phyloP scores from a whole-genome alignment of 64 coral and sea anemone genomes.

The Actinia equina region DNA sequence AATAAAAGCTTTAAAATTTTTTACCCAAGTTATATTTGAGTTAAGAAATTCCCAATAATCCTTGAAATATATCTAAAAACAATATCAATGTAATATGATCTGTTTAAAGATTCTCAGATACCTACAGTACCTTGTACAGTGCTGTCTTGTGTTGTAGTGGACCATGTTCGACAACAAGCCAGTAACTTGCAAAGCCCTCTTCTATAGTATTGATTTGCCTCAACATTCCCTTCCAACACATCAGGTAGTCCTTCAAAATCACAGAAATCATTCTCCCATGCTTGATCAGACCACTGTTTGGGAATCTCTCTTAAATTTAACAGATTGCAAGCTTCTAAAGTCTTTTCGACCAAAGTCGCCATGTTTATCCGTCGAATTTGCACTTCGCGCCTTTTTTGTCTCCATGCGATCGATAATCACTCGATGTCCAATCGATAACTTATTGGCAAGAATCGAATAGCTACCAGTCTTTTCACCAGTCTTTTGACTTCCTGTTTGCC shows the following conservation, averaged over 20 bases:
- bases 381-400: constrained; percentile 75
- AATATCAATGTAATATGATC: no score
- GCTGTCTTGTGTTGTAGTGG: constrained; percentile 25
- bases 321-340: constrained; percentile 48
- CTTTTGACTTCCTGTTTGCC: no score
- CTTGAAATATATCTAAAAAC: no score
- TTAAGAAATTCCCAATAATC: no score
- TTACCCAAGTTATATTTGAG: no score
- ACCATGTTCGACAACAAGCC: constrained; percentile 37
- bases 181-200: constrained; percentile 21
- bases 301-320: constrained; percentile 58
- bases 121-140: constrained; percentile 1
- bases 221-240: constrained; percentile 47
- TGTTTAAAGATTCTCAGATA: no score
- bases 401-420: not conserved
- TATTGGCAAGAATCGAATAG: not conserved
- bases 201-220: constrained; percentile 51
- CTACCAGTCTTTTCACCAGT: not conserved
- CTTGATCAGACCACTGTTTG: constrained; percentile 67
- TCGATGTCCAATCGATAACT: not conserved
- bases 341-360: constrained; percentile 26
- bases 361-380: constrained; percentile 31
- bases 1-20: no score
- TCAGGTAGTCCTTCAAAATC: constrained; percentile 71
- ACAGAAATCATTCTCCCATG: constrained; percentile 88